Conservation (phyloP, 2,888 invertebrate genomes). For the Apamea epomidion region DNA sequence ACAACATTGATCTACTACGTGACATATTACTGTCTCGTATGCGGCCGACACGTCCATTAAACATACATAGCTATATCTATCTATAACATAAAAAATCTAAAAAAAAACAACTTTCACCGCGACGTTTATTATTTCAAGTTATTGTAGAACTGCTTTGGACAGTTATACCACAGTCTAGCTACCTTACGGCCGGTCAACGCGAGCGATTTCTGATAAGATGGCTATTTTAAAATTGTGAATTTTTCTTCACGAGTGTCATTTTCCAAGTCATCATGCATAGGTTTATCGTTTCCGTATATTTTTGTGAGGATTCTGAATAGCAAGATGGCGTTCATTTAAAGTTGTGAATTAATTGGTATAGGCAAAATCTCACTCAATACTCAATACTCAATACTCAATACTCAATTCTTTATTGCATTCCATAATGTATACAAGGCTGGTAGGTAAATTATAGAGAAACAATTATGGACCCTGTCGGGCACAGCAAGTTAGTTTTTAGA, state of each 20-base stretch:
- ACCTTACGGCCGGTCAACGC: background rate
- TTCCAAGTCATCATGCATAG: background rate
- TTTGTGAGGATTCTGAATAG: background rate
- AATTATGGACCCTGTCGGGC: too few relatives aligned
- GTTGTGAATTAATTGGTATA: background rate
- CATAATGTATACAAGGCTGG: too few relatives aligned
- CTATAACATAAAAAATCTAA: background rate
- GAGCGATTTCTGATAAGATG: background rate
- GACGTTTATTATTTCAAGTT: background rate
- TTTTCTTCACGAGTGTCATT: background rate
- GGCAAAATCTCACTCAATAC: too few relatives aligned
- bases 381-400: too few relatives aligned
- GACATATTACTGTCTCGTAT: background rate
- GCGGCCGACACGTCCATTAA: background rate
- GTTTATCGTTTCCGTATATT: background rate
- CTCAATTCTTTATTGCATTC: too few relatives aligned
- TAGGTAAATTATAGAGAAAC: too few relatives aligned
- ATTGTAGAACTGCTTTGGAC: background rate
- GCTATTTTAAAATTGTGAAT: background rate
- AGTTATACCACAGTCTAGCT: conserved; percentile 13
- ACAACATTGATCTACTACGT: background rate
- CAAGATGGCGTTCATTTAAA: background rate
- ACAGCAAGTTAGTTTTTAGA: too few relatives aligned
- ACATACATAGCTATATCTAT: conserved; percentile 4
- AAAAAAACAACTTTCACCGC: background rate